Conservation (phyloP, 2,113 vertebrate genomes). For the Piliocolobus tephrosceles region DNA sequence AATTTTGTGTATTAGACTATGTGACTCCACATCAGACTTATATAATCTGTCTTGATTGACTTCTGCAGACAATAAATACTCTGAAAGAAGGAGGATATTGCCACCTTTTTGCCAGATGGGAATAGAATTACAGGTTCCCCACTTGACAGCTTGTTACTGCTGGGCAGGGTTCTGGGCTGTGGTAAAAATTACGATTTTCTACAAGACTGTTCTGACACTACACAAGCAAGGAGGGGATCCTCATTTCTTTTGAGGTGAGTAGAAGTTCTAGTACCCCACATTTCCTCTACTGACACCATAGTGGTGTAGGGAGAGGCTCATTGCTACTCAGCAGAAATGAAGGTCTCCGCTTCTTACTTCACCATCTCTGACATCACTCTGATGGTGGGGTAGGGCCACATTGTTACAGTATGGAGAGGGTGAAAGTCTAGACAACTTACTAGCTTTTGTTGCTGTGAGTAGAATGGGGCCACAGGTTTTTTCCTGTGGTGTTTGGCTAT, state of each 20-base stretch:
- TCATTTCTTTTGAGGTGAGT: background rate
- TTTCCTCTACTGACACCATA: background rate
- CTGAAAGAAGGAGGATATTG: background rate
- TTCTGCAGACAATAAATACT: background rate
- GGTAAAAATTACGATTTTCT: background rate
- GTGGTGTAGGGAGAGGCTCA: background rate
- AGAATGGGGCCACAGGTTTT: background rate
- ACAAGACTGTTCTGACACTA: background rate
- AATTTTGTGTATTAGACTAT: background rate
- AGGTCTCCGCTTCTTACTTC: background rate
- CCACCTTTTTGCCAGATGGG: background rate
- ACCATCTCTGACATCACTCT: background rate
- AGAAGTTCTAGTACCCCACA: background rate
- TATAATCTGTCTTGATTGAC: background rate
- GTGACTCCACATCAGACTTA: background rate
- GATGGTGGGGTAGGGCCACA: background rate
- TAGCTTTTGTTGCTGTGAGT: background rate
- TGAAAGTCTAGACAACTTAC: background rate
- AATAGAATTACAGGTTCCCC: background rate
- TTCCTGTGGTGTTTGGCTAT: background rate
- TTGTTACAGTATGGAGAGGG: background rate
- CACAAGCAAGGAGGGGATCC: background rate
- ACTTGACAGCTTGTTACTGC: background rate
- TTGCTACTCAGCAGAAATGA: background rate
- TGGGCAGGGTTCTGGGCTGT: background rate